Base-by-base conservation (phyloP, 1,140 invertebrate genomes). In the Ceratoteleas bidentatus region DNA sequence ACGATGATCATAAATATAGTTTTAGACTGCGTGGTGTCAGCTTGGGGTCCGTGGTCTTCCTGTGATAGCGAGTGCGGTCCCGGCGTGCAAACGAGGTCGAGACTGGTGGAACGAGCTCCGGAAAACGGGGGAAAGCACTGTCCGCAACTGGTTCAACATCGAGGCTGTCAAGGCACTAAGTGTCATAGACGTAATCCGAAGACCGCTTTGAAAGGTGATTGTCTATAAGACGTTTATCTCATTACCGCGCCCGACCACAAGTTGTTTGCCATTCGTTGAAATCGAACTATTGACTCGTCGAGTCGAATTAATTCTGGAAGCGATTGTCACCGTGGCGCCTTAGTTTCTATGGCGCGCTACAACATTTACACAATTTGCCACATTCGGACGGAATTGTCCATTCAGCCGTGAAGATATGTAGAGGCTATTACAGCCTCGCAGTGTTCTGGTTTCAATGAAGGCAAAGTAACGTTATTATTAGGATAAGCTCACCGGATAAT, bases 41-140 rank as follows among this genome's bases (percentile, higher is more conserved):
- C 93, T n/a, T 97, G 96, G 96, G 95, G 94, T 9, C 90, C 94
- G 5, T 97, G 96, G 96, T 94, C 94, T n/a, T 91, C 93, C 0
- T 97, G 96, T 87, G 95, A 96, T 88, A 94, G 93, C 3, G 93
- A 93, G 45, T 97, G 96, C 84, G 96, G 96, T 50, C 93, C 94
- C 0, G 96, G 96, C 8, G 94, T 94, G 76, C 96, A 96, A 95
- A 93, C 93, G 47, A 92, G 96, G 58, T 92, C 92, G 11, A 90
- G 96, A 15, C 89, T 92, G 36, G 92, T 96, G 6, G 86, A 94
- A 45, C 92, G 93, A 47, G 92, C 93, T 10, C 93, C 95, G 0
- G 93, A 94, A 69, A 96, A 96, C 85, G 96, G 96, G 0, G 96
- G 96, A 66, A 93, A 91, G 80, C 94, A 95, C 78, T 97, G 96